A percentile compares a stretch with the other conserved stretches of the same genome.
phyloP scores from a whole-genome alignment of 2,797 vertebrate genomes.

The Falco novaeseelandiae region DNA sequence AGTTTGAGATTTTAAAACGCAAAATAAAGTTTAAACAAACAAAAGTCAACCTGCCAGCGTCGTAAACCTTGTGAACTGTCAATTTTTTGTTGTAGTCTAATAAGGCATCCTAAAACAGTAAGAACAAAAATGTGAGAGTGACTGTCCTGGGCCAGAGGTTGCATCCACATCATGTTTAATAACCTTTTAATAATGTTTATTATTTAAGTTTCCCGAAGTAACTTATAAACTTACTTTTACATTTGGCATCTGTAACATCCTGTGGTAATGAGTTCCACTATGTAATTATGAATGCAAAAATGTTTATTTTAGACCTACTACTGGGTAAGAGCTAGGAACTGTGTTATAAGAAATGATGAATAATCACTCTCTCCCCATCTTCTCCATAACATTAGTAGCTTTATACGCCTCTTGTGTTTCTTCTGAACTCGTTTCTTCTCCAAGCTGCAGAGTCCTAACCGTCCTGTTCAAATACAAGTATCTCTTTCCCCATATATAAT shows the following conservation, averaged over 20 bases:
- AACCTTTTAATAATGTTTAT: constrained; percentile 2
- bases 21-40: not conserved
- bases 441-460: not conserved
- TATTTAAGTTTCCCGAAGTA: constrained; percentile 28
- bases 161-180: not conserved
- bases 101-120: not conserved
- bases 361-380: not conserved
- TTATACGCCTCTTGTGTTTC: not conserved
- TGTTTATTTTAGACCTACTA: constrained; percentile 38
- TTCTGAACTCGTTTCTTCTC: not conserved
- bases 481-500: not conserved
- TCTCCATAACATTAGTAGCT: not conserved
- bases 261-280: constrained; percentile 1
- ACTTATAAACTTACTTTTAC: constrained; percentile 23
- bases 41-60: not conserved
- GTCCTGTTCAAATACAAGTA: not conserved
- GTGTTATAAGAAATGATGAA: not conserved
- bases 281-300: constrained; percentile 31
- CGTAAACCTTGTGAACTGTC: not conserved
- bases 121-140: not conserved
- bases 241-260: constrained; percentile 26
- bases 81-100: not conserved
- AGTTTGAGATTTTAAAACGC: not conserved
- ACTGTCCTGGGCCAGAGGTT: not conserved
- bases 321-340: not conserved